Evolutionary conservation across 2,888 invertebrate genomes (phyloP), one percentile per base, ranked within the genome.

Genomic region (Anthrax anthrax): DNA sequence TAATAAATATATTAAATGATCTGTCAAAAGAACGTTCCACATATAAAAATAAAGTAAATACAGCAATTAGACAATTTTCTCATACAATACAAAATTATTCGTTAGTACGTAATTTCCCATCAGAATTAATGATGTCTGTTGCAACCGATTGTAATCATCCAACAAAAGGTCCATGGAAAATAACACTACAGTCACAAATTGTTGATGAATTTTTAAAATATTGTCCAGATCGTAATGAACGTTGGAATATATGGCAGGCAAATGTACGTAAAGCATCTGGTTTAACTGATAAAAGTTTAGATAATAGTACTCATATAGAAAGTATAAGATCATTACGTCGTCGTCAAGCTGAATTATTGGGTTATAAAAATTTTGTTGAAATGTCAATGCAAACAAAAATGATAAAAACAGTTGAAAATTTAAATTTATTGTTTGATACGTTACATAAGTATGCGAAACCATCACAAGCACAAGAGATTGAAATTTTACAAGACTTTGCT

Each of bases 381-480:
- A 81, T 94, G 81, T 88, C 87, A 36, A 88, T 95, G 88, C 81
- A 86, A 69, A 91, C 90, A 0, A 94, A 92, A 74, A 77, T 95
- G 90, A 89, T 91, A 9, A 85, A 82, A 10, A 81, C 72, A 52
- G 67, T 87, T 14, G 78, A 84, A 44, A 84, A 82, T 63, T 80
- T 92, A 0, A 72, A 81, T 52, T 72, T 75, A 49, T 75, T 82
- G 50, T 71, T 95, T 23, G 72, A 80, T 44, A 75, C 70, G 51
- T 71, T 88, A 34, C 62, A 81, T 1, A 74, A 77, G 55, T 75
- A 72, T 57, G 86, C 88, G 0, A 76, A 75, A 48, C 81, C 84
- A 1, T 77, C 79, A 42, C 89, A 91, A 62, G 78, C 82, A 47
- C 68, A 73, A 6, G 92, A 94, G 70, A 61, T 95, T 1, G 72